Base-by-base conservation (phyloP, 2,797 vertebrate genomes). In the Gila robusta region DNA sequence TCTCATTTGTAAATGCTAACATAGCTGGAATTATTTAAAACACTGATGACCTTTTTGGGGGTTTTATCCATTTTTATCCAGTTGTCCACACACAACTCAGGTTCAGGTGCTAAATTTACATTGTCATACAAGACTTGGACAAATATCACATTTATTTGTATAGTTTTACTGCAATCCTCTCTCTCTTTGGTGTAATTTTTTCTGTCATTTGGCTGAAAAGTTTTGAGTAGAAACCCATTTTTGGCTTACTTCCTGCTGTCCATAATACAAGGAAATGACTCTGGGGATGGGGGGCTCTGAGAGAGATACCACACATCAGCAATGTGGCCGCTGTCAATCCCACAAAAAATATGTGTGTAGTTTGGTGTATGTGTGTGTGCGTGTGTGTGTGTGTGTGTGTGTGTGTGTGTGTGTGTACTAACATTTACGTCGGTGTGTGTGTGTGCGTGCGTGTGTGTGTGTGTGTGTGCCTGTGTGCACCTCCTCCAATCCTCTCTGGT, bases 191-290 rank as follows among this genome's bases (percentile, higher is more conserved):
- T 52, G 6, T n/a, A 28, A 3, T 26, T 10, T 62, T 47, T 54
- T 37, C 19, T 32, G 6, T 21, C 2, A 82, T 41, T 82, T 26
- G 67, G 21, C 35, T 44, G 1, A 32, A 39, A 37, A 12, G 21
- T 54, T 85, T 70, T 14, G 10, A 81, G n/a, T 69, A 72, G 86
- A 89, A 88, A 86, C 62, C 2, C 12, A 62, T 35, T 79, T 41
- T 79, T 79, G 90, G 83, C 89, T 88, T 85, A 83, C 87, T 92
- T 93, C 92, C 91, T 91, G 81, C 32, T 84, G 86, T 87, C 87
- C 82, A 92, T 91, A 92, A 89, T 91, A 88, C 90, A 59, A 83
- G 91, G 92, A 93, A 89, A 91, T 90, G 81, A 86, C 81, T 87
- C 37, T 47, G 56, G 14, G 23, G 39, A 84, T 47, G 41, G 72